Conservation (phyloP, 2,113 vertebrate genomes). For the Cebidichthys violaceus region DNA sequence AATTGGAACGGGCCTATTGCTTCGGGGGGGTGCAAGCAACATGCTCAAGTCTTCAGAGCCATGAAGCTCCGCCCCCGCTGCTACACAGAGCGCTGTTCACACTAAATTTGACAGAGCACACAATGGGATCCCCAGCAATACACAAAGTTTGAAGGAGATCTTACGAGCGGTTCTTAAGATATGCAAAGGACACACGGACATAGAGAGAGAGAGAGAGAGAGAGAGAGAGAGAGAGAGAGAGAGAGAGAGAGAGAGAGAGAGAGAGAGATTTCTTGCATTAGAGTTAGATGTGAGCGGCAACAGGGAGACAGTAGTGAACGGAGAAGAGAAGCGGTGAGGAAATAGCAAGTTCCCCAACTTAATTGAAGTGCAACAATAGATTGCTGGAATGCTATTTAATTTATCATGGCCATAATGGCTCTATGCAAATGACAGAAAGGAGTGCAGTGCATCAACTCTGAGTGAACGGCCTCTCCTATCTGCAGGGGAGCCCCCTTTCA, state of each 20-base stretch:
- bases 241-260: too few relatives aligned
- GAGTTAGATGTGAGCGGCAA: neutral
- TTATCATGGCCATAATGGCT: neutral
- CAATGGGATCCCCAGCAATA: neutral
- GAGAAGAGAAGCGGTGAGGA: neutral
- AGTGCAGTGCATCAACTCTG: neutral
- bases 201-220: neutral
- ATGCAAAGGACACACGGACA: neutral
- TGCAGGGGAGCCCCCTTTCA: conserved; percentile 25
- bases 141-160: neutral
- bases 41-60: neutral
- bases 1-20: neutral
- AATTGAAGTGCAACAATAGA: neutral
- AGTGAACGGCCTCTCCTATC: conserved; percentile 11
- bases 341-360: too few relatives aligned
- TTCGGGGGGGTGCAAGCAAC: too few relatives aligned
- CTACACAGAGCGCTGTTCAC: neutral
- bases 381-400: neutral
- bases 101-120: neutral
- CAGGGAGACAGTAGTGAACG: neutral
- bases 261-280: neutral
- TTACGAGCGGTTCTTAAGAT: neutral
- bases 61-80: neutral
- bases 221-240: too few relatives aligned
- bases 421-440: conserved; percentile 17